Evolutionary conservation across 2,113 vertebrate species (phyloP).

Genomic region (Puffinus mauretanicus): DNA sequence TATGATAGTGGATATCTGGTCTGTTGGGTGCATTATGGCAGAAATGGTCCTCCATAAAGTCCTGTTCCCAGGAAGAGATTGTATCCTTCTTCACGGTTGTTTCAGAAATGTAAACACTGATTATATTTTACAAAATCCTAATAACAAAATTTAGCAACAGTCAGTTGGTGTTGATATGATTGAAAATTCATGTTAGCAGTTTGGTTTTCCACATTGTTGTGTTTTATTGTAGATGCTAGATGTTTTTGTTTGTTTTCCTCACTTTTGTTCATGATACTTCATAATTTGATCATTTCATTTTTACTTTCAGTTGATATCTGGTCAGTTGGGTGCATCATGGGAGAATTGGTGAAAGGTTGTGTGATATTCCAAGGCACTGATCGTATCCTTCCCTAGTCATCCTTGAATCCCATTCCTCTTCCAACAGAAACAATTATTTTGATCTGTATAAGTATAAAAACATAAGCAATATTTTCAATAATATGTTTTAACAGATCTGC

Average conservation of each 20-base stretch:
- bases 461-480: not conserved
- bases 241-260: conserved; percentile 55
- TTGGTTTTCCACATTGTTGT: conserved; percentile 68
- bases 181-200: conserved; percentile 45
- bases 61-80: conserved; percentile 89
- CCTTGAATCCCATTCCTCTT: conserved; percentile 55
- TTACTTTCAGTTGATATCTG: conserved; percentile 98
- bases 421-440: conserved; percentile 21
- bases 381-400: conserved; percentile 90
- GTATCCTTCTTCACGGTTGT: conserved; percentile 79
- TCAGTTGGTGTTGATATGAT: conserved; percentile 14
- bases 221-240: conserved; percentile 62
- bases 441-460: conserved; percentile 2
- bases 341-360: conserved; percentile 98
- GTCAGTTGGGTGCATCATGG: conserved; percentile 99
- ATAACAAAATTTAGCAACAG: not conserved
- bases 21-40: conserved; percentile 88
- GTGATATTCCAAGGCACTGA: conserved; percentile 99
- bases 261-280: conserved; percentile 75
- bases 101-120: not conserved
- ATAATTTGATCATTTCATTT: conserved; percentile 84
- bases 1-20: conserved; percentile 90
- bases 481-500: conserved; percentile 8
- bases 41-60: conserved; percentile 91
- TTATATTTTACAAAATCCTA: not conserved